Conservation (phyloP, 2,797 vertebrate genomes). For the Acanthurus lineatus region DNA sequence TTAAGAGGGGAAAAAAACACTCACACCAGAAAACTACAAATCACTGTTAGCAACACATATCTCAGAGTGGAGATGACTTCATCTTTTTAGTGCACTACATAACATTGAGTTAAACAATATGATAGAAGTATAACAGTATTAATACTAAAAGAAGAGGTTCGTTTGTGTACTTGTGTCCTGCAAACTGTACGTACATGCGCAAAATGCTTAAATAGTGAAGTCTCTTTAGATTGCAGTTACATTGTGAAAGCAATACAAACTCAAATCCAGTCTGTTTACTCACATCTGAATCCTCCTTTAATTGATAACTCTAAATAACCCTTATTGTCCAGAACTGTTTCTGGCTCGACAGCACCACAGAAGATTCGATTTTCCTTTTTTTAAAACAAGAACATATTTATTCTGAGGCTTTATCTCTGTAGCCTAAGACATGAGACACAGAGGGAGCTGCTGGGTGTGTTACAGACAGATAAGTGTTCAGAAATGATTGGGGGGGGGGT, state of each 20-base stretch:
- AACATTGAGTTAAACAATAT: slow-evolving; percentile 77
- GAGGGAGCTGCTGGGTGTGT: slow-evolving; percentile 55
- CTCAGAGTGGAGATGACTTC: slow-evolving; percentile 73
- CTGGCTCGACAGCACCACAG: slow-evolving; percentile 71
- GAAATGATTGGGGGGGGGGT: slow-evolving; percentile 39
- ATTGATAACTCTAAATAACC: slow-evolving; percentile 67
- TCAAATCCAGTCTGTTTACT: slow-evolving; percentile 64
- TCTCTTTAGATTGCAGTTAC: slow-evolving; percentile 70
- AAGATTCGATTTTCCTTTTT: slow-evolving; percentile 60
- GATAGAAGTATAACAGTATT: slow-evolving; percentile 73
- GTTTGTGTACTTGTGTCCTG: slow-evolving; percentile 74
- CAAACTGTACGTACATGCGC: slow-evolving; percentile 81
- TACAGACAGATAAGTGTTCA: slow-evolving; percentile 46
- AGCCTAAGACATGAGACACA: slow-evolving; percentile 53
- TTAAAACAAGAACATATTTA: slow-evolving; percentile 38
- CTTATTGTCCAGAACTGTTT: slow-evolving; percentile 65
- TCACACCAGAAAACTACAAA: slow-evolving; percentile 69
- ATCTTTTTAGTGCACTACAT: slow-evolving; percentile 85
- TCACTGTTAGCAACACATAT: slow-evolving; percentile 67
- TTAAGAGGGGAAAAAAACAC: slow-evolving; percentile 19
- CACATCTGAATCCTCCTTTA: slow-evolving; percentile 66
- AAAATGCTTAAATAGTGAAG: slow-evolving; percentile 81
- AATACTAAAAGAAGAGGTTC: slow-evolving; percentile 74
- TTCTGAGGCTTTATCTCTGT: slow-evolving; percentile 49
- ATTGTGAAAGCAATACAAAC: slow-evolving; percentile 68